A percentile compares a stretch with the other conserved stretches of the same genome.
Conservation (phyloP, 2,113 vertebrate species). For the Pholis gunnellus region DNA sequence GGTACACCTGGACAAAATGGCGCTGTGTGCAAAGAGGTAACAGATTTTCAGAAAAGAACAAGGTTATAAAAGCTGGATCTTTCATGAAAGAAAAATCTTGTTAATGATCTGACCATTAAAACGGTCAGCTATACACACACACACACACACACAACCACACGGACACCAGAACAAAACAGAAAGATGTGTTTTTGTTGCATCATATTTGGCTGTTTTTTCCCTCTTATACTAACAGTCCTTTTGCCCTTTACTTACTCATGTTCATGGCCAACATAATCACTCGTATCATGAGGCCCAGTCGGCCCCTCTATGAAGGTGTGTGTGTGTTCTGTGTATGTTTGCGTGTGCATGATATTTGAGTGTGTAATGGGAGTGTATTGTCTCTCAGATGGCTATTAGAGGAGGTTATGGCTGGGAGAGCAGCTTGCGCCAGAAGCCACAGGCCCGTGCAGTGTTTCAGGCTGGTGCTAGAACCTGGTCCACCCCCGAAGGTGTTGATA, state of each 20-base stretch:
- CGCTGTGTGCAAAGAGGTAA: slow-evolving; percentile 44
- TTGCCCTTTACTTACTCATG: not conserved
- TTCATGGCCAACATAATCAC: not conserved
- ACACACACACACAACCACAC: not conserved
- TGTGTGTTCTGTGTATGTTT: slow-evolving; percentile 3
- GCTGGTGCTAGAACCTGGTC: slow-evolving; percentile 75
- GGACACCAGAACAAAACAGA: not conserved
- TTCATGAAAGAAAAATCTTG: not conserved
- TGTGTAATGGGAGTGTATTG: slow-evolving; percentile 70
- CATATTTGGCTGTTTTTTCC: not conserved
- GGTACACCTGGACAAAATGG: not conserved
- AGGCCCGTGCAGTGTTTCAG: slow-evolving; percentile 82
- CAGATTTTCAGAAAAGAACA: not conserved
- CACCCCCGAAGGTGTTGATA: slow-evolving; percentile 57
- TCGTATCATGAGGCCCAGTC: not conserved
- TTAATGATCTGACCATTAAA: not conserved
- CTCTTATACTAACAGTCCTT: not conserved
- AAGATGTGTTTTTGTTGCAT: not conserved
- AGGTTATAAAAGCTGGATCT: not conserved
- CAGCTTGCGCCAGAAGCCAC: slow-evolving; percentile 82
- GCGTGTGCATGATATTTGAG: slow-evolving; percentile 39
- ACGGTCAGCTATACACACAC: not conserved
- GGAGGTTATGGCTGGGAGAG: slow-evolving; percentile 78
- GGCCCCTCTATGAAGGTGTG: not conserved
- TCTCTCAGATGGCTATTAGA: slow-evolving; percentile 77